Conservation (phyloP, 2,888 invertebrate species). For the Mimumesa dahlbomi region DNA sequence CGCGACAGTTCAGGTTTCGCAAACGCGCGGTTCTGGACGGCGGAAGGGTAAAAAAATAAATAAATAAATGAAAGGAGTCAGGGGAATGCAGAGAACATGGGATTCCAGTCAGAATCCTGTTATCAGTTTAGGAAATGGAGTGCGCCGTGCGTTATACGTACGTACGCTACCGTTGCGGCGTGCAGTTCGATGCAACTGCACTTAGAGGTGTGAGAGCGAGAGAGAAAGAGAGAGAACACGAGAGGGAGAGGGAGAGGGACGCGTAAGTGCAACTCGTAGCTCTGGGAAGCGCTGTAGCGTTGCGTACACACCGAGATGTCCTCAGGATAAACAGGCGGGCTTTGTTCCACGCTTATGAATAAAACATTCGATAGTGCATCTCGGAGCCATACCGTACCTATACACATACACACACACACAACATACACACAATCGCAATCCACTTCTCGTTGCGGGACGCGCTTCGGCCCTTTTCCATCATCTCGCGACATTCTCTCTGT, state of each 20-base stretch:
- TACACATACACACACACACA: conserved; percentile 25
- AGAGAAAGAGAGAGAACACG: no score
- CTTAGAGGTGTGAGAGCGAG: conserved; percentile 43
- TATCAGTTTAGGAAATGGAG: conserved; percentile 10
- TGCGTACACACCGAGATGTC: conserved; percentile 75
- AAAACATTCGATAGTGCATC: conserved; percentile 80
- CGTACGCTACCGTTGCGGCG: conserved; percentile 11
- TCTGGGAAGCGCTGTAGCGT: conserved; percentile 65
- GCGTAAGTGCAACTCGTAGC: conserved; percentile 56
- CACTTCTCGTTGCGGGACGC: conserved; percentile 45
- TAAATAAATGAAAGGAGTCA: no score
- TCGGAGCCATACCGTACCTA: conserved; percentile 68
- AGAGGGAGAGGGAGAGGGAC: no score
- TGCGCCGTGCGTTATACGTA: conserved; percentile 2
- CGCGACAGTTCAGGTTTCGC: no score
- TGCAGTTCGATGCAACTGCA: conserved; percentile 43
- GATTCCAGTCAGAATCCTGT: background rate
- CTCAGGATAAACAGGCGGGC: conserved; percentile 78
- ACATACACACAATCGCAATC: conserved; percentile 33
- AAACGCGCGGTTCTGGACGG: no score
- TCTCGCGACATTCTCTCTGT: conserved; percentile 48
- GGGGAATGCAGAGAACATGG: no score
- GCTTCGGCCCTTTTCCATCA: conserved; percentile 59
- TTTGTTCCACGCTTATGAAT: conserved; percentile 80
- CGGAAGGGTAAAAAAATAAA: no score